Base-by-base conservation (phyloP, 2,797 vertebrate genomes). In the Lutjanus campechanus region DNA sequence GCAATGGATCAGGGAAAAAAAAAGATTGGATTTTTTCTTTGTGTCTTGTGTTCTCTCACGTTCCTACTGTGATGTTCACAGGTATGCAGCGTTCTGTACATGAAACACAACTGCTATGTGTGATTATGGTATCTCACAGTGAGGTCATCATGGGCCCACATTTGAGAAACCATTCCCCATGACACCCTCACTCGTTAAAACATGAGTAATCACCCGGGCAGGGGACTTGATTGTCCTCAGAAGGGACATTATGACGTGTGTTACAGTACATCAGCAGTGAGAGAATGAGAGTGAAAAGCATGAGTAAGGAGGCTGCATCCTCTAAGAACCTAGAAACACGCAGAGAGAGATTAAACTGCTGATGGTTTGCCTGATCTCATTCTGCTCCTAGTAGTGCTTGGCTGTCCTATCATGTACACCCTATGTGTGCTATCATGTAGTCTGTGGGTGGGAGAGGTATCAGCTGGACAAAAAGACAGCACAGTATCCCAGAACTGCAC, bases 161-260 rank as follows among this genome's bases (percentile, higher is more conserved):
- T 50, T 49, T 67, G 76, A 78, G 63, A 67, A 79, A 10, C 73
- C 72, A 29, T 81, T 74, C 20, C 47, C 74, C 5, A 1, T 77
- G 84, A 79, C 79, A 70, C 40, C 66, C 46, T 50, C 50, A 9
- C 61, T 74, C 46, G 0, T 73, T 91, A 70, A 64, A 67, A 71
- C 43, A 61, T 81, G 76, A 87, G 75, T 75, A 83, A 88, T 85
- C 8, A 9, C 69, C 55, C 1, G 6, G 41, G 79, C 2, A 47
- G 71, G 78, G 41, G 75, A 73, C 47, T 54, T 29, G 41, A 80
- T 79, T 69, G 70, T 84, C 56, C 79, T 83, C 66, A 53, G 50
- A 79, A 47, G 76, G 65, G 68, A 76, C 69, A 56, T 88, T 62
- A 76, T 78, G 76, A 74, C 1, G 6, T 43, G 49, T 50, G 68